A percentile compares a stretch with the other conserved stretches of the same genome.
phyloP scores from a whole-genome alignment of 2,113 vertebrate genomes.

The Hippocampus zosterae region DNA sequence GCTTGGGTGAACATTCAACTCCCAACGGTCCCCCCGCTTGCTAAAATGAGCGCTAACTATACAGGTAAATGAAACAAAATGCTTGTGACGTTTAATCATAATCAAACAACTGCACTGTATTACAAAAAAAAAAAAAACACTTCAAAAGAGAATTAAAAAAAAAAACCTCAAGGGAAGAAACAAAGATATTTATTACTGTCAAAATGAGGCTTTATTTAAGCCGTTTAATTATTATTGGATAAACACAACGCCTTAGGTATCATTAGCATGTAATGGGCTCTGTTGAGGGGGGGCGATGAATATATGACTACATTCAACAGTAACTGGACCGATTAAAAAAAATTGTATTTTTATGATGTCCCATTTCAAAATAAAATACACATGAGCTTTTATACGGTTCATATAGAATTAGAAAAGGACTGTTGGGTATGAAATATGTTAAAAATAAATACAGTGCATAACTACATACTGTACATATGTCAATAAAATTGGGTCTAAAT shows the following conservation, averaged over 20 bases:
- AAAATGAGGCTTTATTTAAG: conserved; percentile 3
- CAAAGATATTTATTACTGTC: conserved; percentile 21
- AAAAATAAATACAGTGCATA: no score
- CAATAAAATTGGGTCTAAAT: no score
- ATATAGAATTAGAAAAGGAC: no score
- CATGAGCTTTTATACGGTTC: neutral
- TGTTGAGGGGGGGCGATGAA: neutral
- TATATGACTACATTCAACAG: neutral
- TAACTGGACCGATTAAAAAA: neutral
- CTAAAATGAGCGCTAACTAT: conserved; percentile 28
- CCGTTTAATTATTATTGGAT: conserved; percentile 5
- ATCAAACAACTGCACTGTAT: conserved; percentile 21
- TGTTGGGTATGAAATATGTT: no score
- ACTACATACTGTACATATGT: no score
- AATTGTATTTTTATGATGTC: neutral
- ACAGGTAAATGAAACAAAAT: conserved; percentile 25
- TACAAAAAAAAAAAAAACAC: neutral
- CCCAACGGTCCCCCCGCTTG: conserved; percentile 24
- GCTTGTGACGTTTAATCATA: conserved; percentile 41
- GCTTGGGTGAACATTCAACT: conserved; percentile 40
- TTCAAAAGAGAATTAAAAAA: neutral
- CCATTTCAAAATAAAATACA: neutral
- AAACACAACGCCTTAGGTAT: conserved; percentile 17
- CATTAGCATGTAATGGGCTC: conserved; percentile 2
- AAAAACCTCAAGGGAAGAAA: conserved; percentile 12